phyloP scores from a whole-genome alignment of 2,888 invertebrate genomes.

The Mesorhabditis belari region DNA sequence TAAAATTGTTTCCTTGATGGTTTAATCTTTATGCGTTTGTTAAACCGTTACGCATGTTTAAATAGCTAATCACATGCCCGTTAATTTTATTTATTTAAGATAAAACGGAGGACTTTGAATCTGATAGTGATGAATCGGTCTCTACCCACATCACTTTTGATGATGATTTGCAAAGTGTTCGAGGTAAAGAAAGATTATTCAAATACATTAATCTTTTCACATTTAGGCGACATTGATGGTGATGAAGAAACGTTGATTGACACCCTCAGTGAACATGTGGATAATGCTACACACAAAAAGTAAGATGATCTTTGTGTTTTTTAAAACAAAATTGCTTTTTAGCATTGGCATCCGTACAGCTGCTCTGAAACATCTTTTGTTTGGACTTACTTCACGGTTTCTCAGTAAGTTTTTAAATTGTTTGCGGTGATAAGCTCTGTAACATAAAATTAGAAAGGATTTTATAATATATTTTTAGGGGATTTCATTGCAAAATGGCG shows the following conservation, averaged over 20 bases:
- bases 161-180: conserved; percentile 28
- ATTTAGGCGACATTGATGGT: conserved; percentile 23
- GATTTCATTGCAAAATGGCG: conserved; percentile 5
- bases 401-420: conserved; percentile 11
- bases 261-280: conserved; percentile 71
- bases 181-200: conserved; percentile 6
- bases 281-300: conserved; percentile 80
- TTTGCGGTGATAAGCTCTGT: conserved; percentile 8
- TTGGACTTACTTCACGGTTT: conserved; percentile 19
- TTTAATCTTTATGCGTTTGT: too few relatives aligned
- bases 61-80: too few relatives aligned
- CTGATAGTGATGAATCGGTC: conserved; percentile 15
- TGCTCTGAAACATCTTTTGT: conserved; percentile 21
- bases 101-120: conserved; percentile 14
- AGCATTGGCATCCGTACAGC: conserved; percentile 70
- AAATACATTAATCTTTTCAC: not conserved
- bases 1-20: not conserved
- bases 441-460: not conserved
- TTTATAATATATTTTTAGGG: not conserved
- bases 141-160: conserved; percentile 28
- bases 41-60: too few relatives aligned
- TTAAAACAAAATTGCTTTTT: conserved; percentile 14
- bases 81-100: too few relatives aligned
- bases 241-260: conserved; percentile 28
- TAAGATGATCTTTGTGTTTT: conserved; percentile 22